Percentiles rank a stretch among this genome's conserved stretches.
Evolutionary conservation across 2,113 vertebrate genomes (phyloP).

Genomic region (Pseudorhombus dupliciocellatus): DNA sequence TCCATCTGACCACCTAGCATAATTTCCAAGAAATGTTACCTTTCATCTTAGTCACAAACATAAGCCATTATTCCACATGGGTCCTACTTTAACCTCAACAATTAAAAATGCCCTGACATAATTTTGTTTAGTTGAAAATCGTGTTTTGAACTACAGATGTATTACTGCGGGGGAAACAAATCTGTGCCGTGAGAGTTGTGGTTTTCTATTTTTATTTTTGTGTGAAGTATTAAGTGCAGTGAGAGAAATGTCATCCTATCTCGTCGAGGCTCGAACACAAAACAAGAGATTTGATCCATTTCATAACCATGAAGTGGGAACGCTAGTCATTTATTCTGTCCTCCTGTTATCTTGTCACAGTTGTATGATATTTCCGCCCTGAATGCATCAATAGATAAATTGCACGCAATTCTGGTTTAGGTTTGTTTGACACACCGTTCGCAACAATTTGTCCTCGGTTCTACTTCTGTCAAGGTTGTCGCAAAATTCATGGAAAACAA

Average conservation of each 20-base stretch:
- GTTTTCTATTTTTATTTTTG: conserved; percentile 17
- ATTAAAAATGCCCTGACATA: background rate
- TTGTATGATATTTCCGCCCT: conserved; percentile 48
- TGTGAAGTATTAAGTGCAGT: conserved; percentile 14
- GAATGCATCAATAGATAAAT: conserved; percentile 62
- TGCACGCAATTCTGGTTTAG: conserved; percentile 47
- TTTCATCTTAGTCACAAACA: background rate
- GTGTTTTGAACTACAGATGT: background rate
- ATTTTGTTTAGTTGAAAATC: background rate
- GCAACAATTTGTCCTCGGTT: conserved; percentile 39
- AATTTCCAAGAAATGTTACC: background rate
- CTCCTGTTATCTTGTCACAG: conserved; percentile 65
- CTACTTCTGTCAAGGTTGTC: conserved; percentile 54
- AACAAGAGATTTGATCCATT: conserved; percentile 51
- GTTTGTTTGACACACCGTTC: conserved; percentile 41
- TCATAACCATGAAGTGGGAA: conserved; percentile 51
- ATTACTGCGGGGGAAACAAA: background rate
- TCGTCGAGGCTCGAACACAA: background rate
- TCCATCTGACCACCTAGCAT: no score
- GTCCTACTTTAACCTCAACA: background rate
- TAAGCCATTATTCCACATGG: no score
- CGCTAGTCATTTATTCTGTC: conserved; percentile 50
- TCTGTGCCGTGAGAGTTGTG: conserved; percentile 15
- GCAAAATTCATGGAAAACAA: background rate
- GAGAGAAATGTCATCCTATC: conserved; percentile 5